phyloP scores from a whole-genome alignment of 2,888 invertebrate genomes.

The Machimus atricapillus region DNA sequence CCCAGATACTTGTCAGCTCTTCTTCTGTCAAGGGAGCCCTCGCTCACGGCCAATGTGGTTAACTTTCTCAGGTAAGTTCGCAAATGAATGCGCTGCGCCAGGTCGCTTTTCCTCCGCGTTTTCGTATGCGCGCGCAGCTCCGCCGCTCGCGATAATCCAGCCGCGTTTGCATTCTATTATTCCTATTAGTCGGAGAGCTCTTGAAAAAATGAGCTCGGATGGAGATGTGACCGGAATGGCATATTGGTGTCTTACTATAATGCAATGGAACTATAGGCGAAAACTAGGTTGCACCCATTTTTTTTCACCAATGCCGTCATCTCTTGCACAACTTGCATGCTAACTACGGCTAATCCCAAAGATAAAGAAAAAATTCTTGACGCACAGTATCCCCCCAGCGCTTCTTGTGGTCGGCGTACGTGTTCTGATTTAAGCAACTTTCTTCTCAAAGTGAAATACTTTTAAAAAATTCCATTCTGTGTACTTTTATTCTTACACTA shows the following conservation, averaged over 20 bases:
- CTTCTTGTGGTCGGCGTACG: background rate
- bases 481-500: background rate
- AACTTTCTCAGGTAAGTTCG: slow-evolving; percentile 57
- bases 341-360: background rate
- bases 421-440: background rate
- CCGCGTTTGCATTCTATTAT: slow-evolving; percentile 13
- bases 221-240: slow-evolving; percentile 6
- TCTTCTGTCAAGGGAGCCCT: slow-evolving; percentile 73
- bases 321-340: background rate
- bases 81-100: background rate
- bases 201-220: background rate
- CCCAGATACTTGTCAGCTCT: slow-evolving; percentile 83
- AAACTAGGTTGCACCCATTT: background rate
- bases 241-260: background rate
- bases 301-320: slow-evolving; percentile 8
- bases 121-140: background rate
- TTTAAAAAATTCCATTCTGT: background rate
- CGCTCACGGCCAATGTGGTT: slow-evolving; percentile 67
- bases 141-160: background rate
- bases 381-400: background rate
- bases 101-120: background rate
- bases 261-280: background rate
- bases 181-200: background rate
- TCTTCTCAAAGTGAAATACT: background rate
- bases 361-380: background rate